These are phyloP conservation scores for Melanerpes formicivorus DNA, from an alignment of 2,113 vertebrate genomes.

Conservation along the genomic window DNA sequence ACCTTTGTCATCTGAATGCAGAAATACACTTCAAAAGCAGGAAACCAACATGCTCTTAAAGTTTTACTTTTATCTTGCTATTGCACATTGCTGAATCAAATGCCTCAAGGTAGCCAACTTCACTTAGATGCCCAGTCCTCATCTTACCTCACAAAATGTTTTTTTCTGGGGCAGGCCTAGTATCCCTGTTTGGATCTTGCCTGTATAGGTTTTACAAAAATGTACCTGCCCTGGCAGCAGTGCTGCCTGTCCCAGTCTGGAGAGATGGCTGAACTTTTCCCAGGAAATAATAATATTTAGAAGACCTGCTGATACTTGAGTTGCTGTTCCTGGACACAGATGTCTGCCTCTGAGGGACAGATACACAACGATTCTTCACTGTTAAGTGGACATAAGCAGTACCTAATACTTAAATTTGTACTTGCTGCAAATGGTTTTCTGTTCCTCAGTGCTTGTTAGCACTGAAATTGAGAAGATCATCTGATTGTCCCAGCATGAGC, in stretches of 20 bases:
- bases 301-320: background rate
- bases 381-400: background rate
- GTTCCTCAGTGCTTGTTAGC: background rate
- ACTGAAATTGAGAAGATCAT: constrained; percentile 10
- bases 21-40: constrained; percentile 53
- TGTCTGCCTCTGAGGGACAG: background rate
- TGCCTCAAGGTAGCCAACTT: background rate
- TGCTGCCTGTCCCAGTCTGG: background rate
- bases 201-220: background rate
- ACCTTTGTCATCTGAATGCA: constrained; percentile 34
- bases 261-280: background rate
- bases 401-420: background rate
- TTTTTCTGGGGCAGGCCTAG: background rate
- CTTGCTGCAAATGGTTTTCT: background rate
- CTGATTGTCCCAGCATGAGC: constrained; percentile 19
- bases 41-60: background rate
- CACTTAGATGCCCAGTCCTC: constrained; percentile 8
- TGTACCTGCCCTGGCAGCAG: background rate
- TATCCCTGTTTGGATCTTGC: background rate
- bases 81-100: constrained; percentile 45
- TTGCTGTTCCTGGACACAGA: background rate
- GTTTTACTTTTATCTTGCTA: constrained; percentile 47
- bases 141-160: background rate
- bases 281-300: background rate
- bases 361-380: background rate